A percentile compares a stretch with the other conserved stretches of the same genome.
Conservation (phyloP, 92 coral and sea anemone species). For the Bergia sp. region DNA sequence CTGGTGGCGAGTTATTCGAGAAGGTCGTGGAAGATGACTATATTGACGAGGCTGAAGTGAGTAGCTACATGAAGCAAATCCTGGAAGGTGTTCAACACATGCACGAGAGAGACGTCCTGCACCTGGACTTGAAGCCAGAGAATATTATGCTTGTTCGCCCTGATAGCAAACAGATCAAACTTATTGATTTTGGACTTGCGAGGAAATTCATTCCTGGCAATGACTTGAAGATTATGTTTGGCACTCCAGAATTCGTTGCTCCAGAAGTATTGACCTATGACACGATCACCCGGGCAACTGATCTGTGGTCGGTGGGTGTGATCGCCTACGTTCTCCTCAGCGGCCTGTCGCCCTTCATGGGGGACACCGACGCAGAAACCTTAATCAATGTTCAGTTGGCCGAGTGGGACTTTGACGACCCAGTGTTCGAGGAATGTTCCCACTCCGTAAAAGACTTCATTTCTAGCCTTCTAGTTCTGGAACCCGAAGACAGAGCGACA, state of each 20-base stretch:
- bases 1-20: conserved; percentile 98
- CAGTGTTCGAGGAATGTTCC: conserved; percentile 91
- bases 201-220: conserved; percentile 89
- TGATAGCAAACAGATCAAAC: conserved; percentile 89
- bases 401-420: conserved; percentile 99
- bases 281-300: conserved; percentile 93
- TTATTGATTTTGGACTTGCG: conserved; percentile 97
- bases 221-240: conserved; percentile 97
- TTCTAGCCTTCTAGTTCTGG: conserved; percentile 75
- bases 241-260: conserved; percentile 99
- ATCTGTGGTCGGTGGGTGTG: conserved; percentile 98
- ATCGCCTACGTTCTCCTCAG: conserved; percentile 95
- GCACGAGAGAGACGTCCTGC: conserved; percentile 87
- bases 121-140: conserved; percentile 96
- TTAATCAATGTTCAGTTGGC: conserved; percentile 87
- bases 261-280: conserved; percentile 97
- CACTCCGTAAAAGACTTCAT: conserved; percentile 90
- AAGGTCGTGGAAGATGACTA: conserved; percentile 94
- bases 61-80: conserved; percentile 92
- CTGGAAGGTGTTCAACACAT: conserved; percentile 91
- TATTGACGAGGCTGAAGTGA: conserved; percentile 92
- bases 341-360: conserved; percentile 97
- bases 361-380: conserved; percentile 97
- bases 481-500: conserved; percentile 69
- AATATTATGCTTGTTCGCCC: conserved; percentile 96